Base-by-base conservation (phyloP, 2,888 invertebrate species). In the Tortricodes alternella region DNA sequence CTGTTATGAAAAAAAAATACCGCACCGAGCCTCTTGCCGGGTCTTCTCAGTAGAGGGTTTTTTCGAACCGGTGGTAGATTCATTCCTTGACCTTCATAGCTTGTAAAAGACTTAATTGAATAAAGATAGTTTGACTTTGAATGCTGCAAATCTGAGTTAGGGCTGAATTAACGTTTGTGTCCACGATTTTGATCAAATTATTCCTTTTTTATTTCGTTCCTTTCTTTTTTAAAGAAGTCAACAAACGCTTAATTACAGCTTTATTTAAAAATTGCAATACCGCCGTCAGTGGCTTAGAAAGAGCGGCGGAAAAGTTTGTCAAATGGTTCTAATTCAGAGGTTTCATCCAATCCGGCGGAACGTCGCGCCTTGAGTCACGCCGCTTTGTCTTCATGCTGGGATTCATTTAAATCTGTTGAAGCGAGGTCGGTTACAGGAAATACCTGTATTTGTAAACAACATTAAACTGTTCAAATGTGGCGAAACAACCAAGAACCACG, bases 371-470 rank as follows among this genome's bases (percentile, higher is more conserved):
- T 46, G 46, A 53, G 29, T 48, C 41, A 35, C 39, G 18, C 16
- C 59, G 50, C 61, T 64, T 67, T 64, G 63, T 63, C 60, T 64
- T 57, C 44, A 56, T 53, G 59, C 52, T 58, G n/a, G n/a, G 58
- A 57, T 61, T 64, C 62, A 63, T 65, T 65, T 62, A 62, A 67
- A 64, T 64, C 61, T 61, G 61, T 55, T 62, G 58, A 58, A 58
- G 52, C 37, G 46, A 61, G 62, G 53, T 61, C 63, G 46, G 58
- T 58, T 61, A 60, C 55, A 48, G 61, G 58, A 62, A 61, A 60
- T 62, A 64, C 61, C 56, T 61, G 55, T 55, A 59, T 62, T 51
- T 24, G 53, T 48, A 53, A 53, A 41, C 41, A 53, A 48, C 48
- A 53, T 53, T 53, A 41, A 53, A 29, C 44, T 29, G 9, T 34